Base-by-base conservation (phyloP, 2,797 vertebrate species). In the Lophotriccus pileatus region DNA sequence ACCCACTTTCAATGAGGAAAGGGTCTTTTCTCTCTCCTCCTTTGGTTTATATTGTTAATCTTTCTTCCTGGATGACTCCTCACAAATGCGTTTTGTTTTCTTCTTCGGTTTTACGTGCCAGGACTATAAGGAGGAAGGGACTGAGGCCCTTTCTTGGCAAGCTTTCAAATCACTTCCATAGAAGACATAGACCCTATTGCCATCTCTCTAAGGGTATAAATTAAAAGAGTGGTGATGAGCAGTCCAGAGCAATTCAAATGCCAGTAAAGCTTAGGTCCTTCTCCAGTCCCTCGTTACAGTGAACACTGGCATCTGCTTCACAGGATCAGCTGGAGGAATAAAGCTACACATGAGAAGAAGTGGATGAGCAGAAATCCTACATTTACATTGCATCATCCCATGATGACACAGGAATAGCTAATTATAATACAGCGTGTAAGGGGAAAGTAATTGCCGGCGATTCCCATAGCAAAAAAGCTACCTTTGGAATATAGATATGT, bases 1-100 rank as follows among this genome's bases (percentile, higher is more conserved):
- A 96, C 95, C 94, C 94, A 95, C 95, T 96, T 97, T 97, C 96
- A 98, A 97, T 94, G 84, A 94, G 90, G 92, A 95, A 96, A 55
- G 64, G 89, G 91, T 95, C 96, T 96, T 96, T 95, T 95, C 89
- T 95, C 91, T 76, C 70, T 63, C 52, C 81, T 96, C 74, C 62
- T 93, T 91, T 70, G 56, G 93, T 97, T 97, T 96, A 96, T 96
- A 97, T 97, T 97, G 97, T 97, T 98, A 98, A 97, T 97, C 95
- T 98, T 97, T 98, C 97, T 98, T 98, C 96, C 97, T 98, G 97
- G 97, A 97, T 96, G 97, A 96, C 96, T 97, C 92, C 84, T 98
- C 96, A 98, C 97, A 98, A 98, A 98, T 62, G 95, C 97, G 96
- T 98, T 98, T 98, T 98, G 97, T 98, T 97, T 97, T 97, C 96